Evolutionary conservation across 2,797 vertebrate genomes (phyloP).

Genomic region (Anguilla pacifica): DNA sequence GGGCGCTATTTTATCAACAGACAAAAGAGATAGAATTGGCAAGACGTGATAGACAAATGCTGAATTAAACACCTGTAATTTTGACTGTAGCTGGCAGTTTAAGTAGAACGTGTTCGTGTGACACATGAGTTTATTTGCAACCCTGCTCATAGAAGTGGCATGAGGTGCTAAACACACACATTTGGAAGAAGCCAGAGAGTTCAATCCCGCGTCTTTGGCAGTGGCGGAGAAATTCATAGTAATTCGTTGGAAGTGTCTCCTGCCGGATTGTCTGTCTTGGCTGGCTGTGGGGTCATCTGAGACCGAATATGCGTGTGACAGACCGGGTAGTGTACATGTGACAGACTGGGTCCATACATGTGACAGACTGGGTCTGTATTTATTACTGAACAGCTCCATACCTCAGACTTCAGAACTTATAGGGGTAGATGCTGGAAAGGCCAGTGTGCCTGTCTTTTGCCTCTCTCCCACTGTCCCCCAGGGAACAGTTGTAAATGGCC

Average conservation of each 20-base stretch:
- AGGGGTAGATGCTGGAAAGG: too few species aligned
- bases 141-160: not conserved
- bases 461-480: not conserved
- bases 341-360: too few species aligned
- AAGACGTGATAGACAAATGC: not conserved
- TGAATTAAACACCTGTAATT: not conserved
- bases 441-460: not conserved
- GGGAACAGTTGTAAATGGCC: not conserved
- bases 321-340: too few species aligned
- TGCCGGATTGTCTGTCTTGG: not conserved
- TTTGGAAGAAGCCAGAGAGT: not conserved
- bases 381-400: too few species aligned
- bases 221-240: not conserved
- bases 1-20: not conserved
- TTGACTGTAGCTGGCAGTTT: not conserved
- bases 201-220: not conserved
- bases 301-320: not conserved
- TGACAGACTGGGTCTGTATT: too few species aligned
- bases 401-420: not conserved
- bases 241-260: not conserved
- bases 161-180: not conserved
- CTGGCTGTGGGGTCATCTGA: not conserved
- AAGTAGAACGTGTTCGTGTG: not conserved
- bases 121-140: not conserved
- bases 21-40: not conserved